Percentiles rank a stretch among this genome's conserved stretches.
These are phyloP conservation scores for Diadegma fenestrale DNA, from an alignment of 2,888 invertebrate genomes.

Conservation along the genomic window DNA sequence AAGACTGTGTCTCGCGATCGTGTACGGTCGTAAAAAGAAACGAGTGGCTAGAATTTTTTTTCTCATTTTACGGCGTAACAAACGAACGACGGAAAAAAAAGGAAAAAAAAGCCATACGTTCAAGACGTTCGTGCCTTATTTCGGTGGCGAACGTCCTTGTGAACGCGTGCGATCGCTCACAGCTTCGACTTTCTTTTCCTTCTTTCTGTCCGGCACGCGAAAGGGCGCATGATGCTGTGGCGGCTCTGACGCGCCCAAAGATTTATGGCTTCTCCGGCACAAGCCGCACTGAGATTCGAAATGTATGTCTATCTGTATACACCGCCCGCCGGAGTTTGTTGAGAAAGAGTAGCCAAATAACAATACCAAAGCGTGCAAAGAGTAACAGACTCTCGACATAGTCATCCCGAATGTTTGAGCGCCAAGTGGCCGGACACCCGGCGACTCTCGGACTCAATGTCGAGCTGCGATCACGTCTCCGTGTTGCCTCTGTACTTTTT, in stretches of 20 bases:
- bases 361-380: slow-evolving; percentile 41
- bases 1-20: slow-evolving; percentile 44
- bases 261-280: slow-evolving; percentile 62
- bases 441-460: slow-evolving; percentile 36
- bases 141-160: slow-evolving; percentile 24
- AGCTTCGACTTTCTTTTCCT: slow-evolving; percentile 35
- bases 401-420: slow-evolving; percentile 30
- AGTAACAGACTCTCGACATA: slow-evolving; percentile 59
- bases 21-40: slow-evolving; percentile 33
- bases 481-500: slow-evolving; percentile 34
- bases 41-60: slow-evolving; percentile 30
- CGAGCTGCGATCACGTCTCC: slow-evolving; percentile 23
- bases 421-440: slow-evolving; percentile 63
- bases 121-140: slow-evolving; percentile 37
- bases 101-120: slow-evolving; percentile 41
- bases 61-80: slow-evolving; percentile 11
- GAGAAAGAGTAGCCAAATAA: slow-evolving; percentile 37
- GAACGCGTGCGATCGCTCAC: slow-evolving; percentile 60
- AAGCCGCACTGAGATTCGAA: slow-evolving; percentile 28
- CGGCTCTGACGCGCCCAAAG: slow-evolving; percentile 49
- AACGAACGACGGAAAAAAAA: slow-evolving; percentile 43
- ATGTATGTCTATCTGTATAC: not conserved
- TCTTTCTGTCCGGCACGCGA: slow-evolving; percentile 48
- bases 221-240: slow-evolving; percentile 48
- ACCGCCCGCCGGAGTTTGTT: not conserved